Evolutionary conservation across 1,140 invertebrate genomes (phyloP).

Genomic region (Oncopodura yosiiana): DNA sequence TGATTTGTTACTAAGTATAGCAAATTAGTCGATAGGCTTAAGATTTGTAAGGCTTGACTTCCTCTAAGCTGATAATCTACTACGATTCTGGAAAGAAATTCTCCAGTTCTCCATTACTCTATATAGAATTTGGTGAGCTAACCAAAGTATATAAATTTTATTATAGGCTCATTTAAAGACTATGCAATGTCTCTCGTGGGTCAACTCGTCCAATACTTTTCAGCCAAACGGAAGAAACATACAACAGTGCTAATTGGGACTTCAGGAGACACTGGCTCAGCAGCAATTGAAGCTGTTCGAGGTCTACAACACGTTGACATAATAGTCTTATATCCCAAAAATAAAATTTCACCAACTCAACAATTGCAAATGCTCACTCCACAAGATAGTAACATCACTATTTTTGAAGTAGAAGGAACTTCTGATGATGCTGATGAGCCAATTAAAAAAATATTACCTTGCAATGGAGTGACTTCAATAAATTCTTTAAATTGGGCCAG

Average conservation of each 20-base stretch:
- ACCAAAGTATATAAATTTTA: too few species aligned
- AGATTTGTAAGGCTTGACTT: too few species aligned
- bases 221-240: constrained; percentile 39
- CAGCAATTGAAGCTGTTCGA: constrained; percentile 43
- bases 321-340: constrained; percentile 43
- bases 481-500: constrained; percentile 48
- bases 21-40: too few species aligned
- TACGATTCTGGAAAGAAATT: too few species aligned
- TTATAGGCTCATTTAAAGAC: constrained; percentile 45
- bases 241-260: constrained; percentile 39
- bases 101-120: too few species aligned
- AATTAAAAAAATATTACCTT: constrained; percentile 41
- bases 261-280: constrained; percentile 47
- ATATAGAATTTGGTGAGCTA: too few species aligned
- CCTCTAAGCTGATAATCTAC: too few species aligned
- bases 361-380: constrained; percentile 46
- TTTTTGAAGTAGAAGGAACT: constrained; percentile 43
- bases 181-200: constrained; percentile 42
- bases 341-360: constrained; percentile 41
- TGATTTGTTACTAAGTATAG: too few species aligned
- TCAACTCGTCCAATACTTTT: constrained; percentile 42
- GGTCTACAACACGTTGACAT: constrained; percentile 42
- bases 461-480: constrained; percentile 39
- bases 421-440: constrained; percentile 45
- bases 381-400: constrained; percentile 42